Conservation (phyloP, 1,140 invertebrate species). For the Pinna nobilis region DNA sequence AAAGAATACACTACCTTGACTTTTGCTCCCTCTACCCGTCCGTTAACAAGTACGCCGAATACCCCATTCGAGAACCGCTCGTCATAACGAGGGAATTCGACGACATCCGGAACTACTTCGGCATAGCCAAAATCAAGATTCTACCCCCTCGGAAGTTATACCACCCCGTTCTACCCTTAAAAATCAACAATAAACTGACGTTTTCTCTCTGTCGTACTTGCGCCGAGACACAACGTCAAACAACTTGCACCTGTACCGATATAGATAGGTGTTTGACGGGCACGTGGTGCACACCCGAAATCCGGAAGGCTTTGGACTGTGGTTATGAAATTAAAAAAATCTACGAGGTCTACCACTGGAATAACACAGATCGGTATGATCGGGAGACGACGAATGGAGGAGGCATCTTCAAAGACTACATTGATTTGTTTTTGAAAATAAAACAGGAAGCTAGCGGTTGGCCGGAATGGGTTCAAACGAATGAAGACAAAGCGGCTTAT, state of each 20-base stretch:
- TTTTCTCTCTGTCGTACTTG: conserved; percentile 41
- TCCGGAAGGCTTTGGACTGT: conserved; percentile 62
- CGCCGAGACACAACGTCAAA: conserved; percentile 20
- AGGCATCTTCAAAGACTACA: conserved; percentile 46
- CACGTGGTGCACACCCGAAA: conserved; percentile 71
- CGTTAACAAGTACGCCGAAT: conserved; percentile 24
- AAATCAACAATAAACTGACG: conserved; percentile 25
- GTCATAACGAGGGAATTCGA: conserved; percentile 28
- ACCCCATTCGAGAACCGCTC: conserved; percentile 14
- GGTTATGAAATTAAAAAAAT: conserved; percentile 70
- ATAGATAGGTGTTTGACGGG: conserved; percentile 64
- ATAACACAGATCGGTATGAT: conserved; percentile 57
- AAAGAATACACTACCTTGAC: conserved; percentile 32
- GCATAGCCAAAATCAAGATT: conserved; percentile 33
- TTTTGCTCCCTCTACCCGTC: conserved; percentile 28
- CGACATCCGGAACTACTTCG: conserved; percentile 28
- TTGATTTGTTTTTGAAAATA: conserved; percentile 50
- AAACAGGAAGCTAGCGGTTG: conserved; percentile 51
- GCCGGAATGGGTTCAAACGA: conserved; percentile 34
- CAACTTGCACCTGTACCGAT: conserved; percentile 24
- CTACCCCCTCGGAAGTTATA: conserved; percentile 32
- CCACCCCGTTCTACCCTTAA: conserved; percentile 35
- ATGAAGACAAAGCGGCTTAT: conserved; percentile 53
- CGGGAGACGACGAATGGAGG: conserved; percentile 1
- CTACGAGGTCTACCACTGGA: conserved; percentile 70